Percentiles rank a stretch among this genome's conserved stretches.
Evolutionary conservation across 2,888 invertebrate species (phyloP).

Genomic region (Mimumesa dahlbomi): DNA sequence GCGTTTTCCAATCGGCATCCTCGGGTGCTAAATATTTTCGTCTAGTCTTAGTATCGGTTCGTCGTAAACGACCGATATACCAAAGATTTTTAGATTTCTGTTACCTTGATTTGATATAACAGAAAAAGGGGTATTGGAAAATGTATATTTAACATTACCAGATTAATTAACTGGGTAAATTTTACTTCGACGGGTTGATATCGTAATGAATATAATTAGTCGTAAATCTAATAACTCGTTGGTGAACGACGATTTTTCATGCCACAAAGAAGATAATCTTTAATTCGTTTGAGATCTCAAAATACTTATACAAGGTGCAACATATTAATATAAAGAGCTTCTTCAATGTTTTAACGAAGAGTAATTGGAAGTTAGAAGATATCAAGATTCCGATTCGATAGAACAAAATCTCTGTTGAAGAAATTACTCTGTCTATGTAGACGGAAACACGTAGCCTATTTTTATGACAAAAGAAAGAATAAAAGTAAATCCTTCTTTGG

Average conservation of each 20-base stretch:
- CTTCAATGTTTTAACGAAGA: constrained; percentile 11
- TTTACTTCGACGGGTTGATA: constrained; percentile 12
- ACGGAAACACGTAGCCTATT: constrained; percentile 50
- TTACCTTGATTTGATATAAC: constrained; percentile 50
- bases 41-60: constrained; percentile 68
- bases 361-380: constrained; percentile 13
- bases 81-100: constrained; percentile 62
- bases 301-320: constrained; percentile 12
- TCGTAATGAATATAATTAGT: constrained; percentile 22
- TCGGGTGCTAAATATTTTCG: constrained; percentile 60
- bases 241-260: neutral
- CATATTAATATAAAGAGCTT: constrained; percentile 7
- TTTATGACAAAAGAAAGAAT: constrained; percentile 49
- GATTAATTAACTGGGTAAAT: constrained; percentile 11
- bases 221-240: constrained; percentile 15
- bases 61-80: constrained; percentile 58
- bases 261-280: neutral
- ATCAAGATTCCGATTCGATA: constrained; percentile 31
- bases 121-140: constrained; percentile 12
- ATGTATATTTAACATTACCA: constrained; percentile 21
- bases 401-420: constrained; percentile 22
- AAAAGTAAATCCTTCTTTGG: constrained; percentile 37
- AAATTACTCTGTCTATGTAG: constrained; percentile 37
- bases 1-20: constrained; percentile 26
- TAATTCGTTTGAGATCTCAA: neutral